Percentiles rank a stretch among this genome's conserved stretches.
Conservation (phyloP, 1,140 invertebrate genomes). For the Pseudomyrmex dendroicus region DNA sequence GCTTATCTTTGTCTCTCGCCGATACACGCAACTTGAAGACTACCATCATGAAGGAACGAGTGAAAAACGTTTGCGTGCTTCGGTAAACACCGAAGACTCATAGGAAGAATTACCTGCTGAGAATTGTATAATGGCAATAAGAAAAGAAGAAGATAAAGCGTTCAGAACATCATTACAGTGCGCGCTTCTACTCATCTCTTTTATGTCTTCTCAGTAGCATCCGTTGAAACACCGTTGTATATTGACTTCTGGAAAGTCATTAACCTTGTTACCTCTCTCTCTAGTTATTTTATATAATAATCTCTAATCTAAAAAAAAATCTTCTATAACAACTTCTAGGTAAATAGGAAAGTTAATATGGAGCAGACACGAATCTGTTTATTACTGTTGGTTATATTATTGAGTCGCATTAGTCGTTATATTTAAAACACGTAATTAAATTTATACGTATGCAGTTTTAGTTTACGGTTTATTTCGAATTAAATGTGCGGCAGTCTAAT, state of each 20-base stretch:
- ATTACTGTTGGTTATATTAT: not conserved
- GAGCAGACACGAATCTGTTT: too few species aligned
- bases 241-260: constrained; percentile 7
- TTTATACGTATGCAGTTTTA: not conserved
- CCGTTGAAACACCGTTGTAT: not conserved
- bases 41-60: not conserved
- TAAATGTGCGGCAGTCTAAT: constrained; percentile 1
- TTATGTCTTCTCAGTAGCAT: constrained; percentile 10
- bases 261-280: not conserved
- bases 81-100: not conserved
- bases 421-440: not conserved
- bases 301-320: constrained; percentile 4
- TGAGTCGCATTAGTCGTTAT: not conserved
- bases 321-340: not conserved
- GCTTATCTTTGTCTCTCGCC: constrained; percentile 20
- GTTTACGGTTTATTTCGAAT: not conserved
- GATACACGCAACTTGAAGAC: constrained; percentile 5
- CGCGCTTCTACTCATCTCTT: not conserved
- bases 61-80: constrained; percentile 27
- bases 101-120: constrained; percentile 3
- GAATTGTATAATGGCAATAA: not conserved
- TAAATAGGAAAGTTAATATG: constrained; percentile 7
- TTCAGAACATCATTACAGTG: not conserved
- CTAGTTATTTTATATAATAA: not conserved
- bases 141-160: not conserved